Evolutionary conservation across 2,113 vertebrate species (phyloP), one percentile per base, ranked within the genome.

Genomic region (Nesoenas mayeri): DNA sequence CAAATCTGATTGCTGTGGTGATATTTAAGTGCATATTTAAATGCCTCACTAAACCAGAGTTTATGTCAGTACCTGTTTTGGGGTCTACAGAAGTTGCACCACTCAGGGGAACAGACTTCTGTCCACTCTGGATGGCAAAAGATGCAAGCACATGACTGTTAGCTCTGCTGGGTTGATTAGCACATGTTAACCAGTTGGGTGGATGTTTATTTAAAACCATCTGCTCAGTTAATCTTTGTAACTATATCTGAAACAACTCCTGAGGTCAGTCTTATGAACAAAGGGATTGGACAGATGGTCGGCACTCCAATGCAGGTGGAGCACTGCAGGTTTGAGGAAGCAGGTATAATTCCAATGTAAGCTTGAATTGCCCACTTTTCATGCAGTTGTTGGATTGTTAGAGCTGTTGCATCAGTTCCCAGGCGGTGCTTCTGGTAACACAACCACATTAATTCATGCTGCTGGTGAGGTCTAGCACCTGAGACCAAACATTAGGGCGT

Each of bases 161-260:
- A 60, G 57, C 50, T 64, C 58, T 48, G 24, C 54, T 85, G 58
- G 44, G 36, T 10, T 93, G 70, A 94, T 93, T 91, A 82, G 50
- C 73, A 91, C 57, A 54, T 53, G 56, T 71, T 89, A 94, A 88
- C 74, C 73, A 60, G 89, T 95, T 85, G 73, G 57, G 38, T 69
- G 48, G 66, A 93, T 95, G 79, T 96, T 96, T 94, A 91, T 93
- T 85, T 88, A 60, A 89, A 94, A 74, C 88, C 78, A 93, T 88
- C 92, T 94, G 88, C 78, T 93, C 62, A 57, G 78, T 57, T 94
- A 93, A 91, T 94, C 81, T 69, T 16, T 79, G 24, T 82, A 85
- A 89, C 78, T 89, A 79, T 89, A 79, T 91, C 62, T 74, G 85
- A 93, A 85, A 89, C 62, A 95, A 11, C 47, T 93, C 79, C 66